phyloP scores from a whole-genome alignment of 2,113 vertebrate species.

The Sebastes fasciatus region DNA sequence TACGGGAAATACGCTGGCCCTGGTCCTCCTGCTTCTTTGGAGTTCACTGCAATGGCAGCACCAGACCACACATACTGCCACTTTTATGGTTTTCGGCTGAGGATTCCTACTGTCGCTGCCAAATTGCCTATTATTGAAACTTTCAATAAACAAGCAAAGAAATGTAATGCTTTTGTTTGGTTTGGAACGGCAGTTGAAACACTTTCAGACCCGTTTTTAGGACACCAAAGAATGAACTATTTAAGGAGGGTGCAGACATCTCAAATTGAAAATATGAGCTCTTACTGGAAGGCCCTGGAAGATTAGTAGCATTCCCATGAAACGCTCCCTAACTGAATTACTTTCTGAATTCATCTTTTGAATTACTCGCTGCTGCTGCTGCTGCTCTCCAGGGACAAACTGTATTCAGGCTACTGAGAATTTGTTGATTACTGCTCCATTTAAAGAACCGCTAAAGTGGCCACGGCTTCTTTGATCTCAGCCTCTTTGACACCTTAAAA shows the following conservation, averaged over 20 bases:
- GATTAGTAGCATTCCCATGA: constrained; percentile 56
- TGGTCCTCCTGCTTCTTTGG: constrained; percentile 58
- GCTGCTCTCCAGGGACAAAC: constrained; percentile 6
- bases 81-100: constrained; percentile 74
- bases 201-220: constrained; percentile 52
- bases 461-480: constrained; percentile 63
- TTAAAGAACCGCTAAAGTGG: constrained; percentile 37
- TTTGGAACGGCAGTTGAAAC: constrained; percentile 63
- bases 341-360: constrained; percentile 53
- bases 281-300: constrained; percentile 69
- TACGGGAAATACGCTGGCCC: constrained; percentile 73
- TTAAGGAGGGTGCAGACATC: constrained; percentile 51
- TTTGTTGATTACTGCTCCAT: constrained; percentile 57
- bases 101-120: constrained; percentile 73
- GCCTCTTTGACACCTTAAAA: constrained; percentile 71
- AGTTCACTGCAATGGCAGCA: constrained; percentile 71
- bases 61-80: constrained; percentile 84
- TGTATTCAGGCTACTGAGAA: constrained; percentile 3
- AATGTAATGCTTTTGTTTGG: constrained; percentile 71
- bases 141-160: constrained; percentile 75
- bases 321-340: constrained; percentile 52
- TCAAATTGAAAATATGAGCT: constrained; percentile 60
- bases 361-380: constrained; percentile 17
- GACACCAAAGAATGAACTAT: constrained; percentile 58
- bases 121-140: constrained; percentile 77